Conservation (phyloP, 2,797 vertebrate genomes). For the Scolopax rusticola region DNA sequence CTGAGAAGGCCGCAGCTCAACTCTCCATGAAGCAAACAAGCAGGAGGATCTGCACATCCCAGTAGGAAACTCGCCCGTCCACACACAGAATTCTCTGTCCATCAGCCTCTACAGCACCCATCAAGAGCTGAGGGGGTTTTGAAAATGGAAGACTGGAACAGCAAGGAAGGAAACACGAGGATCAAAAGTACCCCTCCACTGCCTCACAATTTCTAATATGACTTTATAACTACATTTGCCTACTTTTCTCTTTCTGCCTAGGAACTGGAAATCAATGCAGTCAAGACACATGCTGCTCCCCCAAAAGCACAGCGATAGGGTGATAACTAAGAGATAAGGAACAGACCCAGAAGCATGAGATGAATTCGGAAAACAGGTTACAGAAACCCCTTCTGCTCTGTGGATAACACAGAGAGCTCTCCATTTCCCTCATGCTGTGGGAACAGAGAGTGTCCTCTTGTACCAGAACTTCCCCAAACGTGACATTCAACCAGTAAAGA, state of each 20-base stretch:
- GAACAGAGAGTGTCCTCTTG: background rate
- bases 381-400: background rate
- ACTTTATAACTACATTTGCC: background rate
- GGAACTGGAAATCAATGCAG: background rate
- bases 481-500: background rate
- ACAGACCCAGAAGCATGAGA: background rate
- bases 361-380: background rate
- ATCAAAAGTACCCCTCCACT: background rate
- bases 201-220: background rate
- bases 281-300: background rate
- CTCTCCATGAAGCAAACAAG: background rate
- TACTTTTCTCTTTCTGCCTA: background rate
- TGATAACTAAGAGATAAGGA: background rate
- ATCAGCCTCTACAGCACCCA: background rate
- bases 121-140: background rate
- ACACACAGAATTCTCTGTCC: background rate
- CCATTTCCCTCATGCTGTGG: background rate
- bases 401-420: background rate
- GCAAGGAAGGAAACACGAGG: background rate
- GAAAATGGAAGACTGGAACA: background rate
- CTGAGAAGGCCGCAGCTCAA: accelerated
- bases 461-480: background rate
- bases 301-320: background rate
- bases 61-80: accelerated
- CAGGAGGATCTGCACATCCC: background rate